phyloP scores from a whole-genome alignment of 2,113 vertebrate species.

The Vimba vimba region DNA sequence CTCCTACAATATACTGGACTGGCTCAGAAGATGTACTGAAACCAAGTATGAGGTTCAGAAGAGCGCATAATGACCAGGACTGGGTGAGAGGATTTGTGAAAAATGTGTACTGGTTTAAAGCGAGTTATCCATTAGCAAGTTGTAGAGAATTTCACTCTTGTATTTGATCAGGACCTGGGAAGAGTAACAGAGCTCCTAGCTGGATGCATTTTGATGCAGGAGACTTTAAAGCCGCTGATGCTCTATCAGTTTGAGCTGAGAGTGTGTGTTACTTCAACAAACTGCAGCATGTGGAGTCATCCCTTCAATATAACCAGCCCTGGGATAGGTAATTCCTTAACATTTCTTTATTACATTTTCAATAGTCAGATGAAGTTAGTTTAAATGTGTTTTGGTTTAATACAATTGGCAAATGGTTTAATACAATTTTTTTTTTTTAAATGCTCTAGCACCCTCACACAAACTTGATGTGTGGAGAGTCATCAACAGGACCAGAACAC shows the following conservation, averaged over 20 bases:
- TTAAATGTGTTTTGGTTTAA: slow-evolving; percentile 10
- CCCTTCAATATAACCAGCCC: slow-evolving; percentile 62
- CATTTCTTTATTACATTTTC: no score
- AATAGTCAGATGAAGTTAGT: neutral
- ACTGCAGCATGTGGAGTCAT: slow-evolving; percentile 75
- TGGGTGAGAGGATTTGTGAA: slow-evolving; percentile 67
- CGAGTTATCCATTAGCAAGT: neutral
- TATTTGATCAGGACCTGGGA: slow-evolving; percentile 54
- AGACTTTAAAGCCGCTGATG: slow-evolving; percentile 61
- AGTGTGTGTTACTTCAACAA: slow-evolving; percentile 54
- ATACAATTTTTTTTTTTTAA: neutral
- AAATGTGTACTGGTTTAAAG: neutral
- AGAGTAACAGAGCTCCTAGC: slow-evolving; percentile 37
- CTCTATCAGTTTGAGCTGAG: slow-evolving; percentile 72
- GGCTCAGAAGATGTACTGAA: slow-evolving; percentile 52
- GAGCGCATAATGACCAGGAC: neutral
- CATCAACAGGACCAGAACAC: slow-evolving; percentile 12
- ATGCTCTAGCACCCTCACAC: slow-evolving; percentile 66
- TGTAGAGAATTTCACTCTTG: neutral
- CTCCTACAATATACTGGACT: slow-evolving; percentile 66
- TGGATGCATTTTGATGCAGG: slow-evolving; percentile 52
- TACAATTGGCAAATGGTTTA: neutral
- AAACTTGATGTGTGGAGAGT: slow-evolving; percentile 70
- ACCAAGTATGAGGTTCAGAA: slow-evolving; percentile 60
- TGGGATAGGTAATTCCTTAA: slow-evolving; percentile 64